Conservation (phyloP, 2,888 invertebrate species). For the Thereva nobilitata region DNA sequence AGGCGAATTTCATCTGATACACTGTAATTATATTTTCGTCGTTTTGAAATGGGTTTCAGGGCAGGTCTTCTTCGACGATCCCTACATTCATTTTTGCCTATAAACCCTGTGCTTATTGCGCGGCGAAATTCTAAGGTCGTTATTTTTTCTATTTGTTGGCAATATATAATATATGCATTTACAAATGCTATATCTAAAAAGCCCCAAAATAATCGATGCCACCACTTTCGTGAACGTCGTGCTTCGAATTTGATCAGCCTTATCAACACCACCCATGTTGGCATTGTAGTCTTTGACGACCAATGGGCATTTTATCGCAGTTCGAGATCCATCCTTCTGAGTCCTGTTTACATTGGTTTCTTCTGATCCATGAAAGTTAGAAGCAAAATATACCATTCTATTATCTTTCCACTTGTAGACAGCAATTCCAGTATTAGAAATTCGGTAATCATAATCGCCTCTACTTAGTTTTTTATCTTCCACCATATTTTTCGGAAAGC, state of each 20-base stretch:
- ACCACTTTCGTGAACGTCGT: constrained; percentile 39
- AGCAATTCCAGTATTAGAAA: neutral
- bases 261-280: constrained; percentile 40
- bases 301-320: constrained; percentile 23
- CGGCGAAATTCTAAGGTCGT: no score
- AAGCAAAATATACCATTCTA: neutral
- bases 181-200: constrained; percentile 28
- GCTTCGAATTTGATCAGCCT: constrained; percentile 29
- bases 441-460: neutral
- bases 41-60: no score
- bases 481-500: neutral
- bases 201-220: constrained; percentile 42
- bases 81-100: no score
- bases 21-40: no score
- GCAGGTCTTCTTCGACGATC: no score
- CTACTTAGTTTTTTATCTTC: neutral
- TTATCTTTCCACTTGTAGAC: neutral
- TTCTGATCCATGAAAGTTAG: neutral
- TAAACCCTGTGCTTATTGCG: no score
- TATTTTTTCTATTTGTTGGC: no score
- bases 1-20: no score
- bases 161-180: constrained; percentile 1
- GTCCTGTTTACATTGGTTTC: constrained; percentile 1
- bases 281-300: constrained; percentile 35
- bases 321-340: constrained; percentile 14